phyloP scores from a whole-genome alignment of 2,888 invertebrate species.

The Euplagia quadripunctaria region DNA sequence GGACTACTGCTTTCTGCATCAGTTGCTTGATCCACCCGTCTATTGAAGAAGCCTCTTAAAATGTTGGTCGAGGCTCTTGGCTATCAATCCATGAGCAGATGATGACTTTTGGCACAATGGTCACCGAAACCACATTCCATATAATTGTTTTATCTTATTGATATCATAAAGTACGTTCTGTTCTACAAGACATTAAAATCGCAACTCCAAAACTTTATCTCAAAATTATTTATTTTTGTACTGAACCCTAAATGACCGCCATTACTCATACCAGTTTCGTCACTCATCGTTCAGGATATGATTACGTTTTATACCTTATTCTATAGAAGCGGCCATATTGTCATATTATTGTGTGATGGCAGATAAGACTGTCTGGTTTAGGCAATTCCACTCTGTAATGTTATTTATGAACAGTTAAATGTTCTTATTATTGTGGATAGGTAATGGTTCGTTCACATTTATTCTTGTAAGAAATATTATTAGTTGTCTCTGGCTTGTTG shows the following conservation, averaged over 20 bases:
- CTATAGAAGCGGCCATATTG: slow-evolving; percentile 44
- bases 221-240: not conserved
- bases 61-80: no score
- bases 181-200: no score
- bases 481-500: not conserved
- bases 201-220: no score
- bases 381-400: slow-evolving; percentile 20
- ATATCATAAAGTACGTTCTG: no score
- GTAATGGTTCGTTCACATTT: slow-evolving; percentile 7
- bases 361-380: slow-evolving; percentile 45
- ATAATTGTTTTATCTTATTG: no score
- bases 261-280: slow-evolving; percentile 41
- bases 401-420: slow-evolving; percentile 25
- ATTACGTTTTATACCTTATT: slow-evolving; percentile 44
- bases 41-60: no score
- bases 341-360: slow-evolving; percentile 26
- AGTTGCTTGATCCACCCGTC: no score
- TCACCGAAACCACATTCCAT: no score
- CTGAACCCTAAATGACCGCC: slow-evolving; percentile 21
- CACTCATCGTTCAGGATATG: slow-evolving; percentile 40
- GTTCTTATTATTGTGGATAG: slow-evolving; percentile 16
- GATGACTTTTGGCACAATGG: no score
- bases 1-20: no score
- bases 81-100: no score
- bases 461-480: not conserved